phyloP scores from a whole-genome alignment of 2,888 invertebrate species.

The Cataglyphis rosenhaueri region DNA sequence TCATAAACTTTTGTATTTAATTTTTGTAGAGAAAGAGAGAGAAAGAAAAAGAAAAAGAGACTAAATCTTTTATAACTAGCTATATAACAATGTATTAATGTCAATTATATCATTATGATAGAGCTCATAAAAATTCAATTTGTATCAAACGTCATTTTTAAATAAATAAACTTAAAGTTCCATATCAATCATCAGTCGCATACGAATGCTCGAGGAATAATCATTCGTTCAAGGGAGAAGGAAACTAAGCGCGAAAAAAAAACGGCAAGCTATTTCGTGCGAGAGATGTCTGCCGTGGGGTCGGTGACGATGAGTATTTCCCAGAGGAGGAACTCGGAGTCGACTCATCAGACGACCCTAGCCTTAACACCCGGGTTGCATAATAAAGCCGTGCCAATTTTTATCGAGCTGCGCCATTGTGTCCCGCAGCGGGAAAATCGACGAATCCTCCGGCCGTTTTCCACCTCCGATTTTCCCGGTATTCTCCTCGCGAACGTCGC shows the following conservation, averaged over 20 bases:
- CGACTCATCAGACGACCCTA: constrained; percentile 81
- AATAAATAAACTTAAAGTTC: constrained; percentile 3
- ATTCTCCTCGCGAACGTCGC: constrained; percentile 68
- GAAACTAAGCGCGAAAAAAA: constrained; percentile 20
- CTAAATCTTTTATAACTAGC: neutral
- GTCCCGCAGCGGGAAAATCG: constrained; percentile 60
- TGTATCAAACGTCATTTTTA: neutral
- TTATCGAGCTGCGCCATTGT: constrained; percentile 72
- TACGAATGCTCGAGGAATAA: neutral
- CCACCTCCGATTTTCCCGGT: constrained; percentile 62
- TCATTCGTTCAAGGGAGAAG: neutral
- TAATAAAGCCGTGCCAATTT: constrained; percentile 83
- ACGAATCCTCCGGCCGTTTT: constrained; percentile 55
- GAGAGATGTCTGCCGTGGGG: constrained; percentile 44
- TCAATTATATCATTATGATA: neutral
- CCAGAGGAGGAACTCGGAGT: constrained; percentile 80
- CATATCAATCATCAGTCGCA: neutral
- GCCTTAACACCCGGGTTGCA: constrained; percentile 78
- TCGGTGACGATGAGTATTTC: constrained; percentile 81
- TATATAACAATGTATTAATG: neutral
- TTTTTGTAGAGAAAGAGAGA: neutral
- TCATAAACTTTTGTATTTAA: neutral
- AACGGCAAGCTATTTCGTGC: constrained; percentile 39
- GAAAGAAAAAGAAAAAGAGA: too few species aligned
- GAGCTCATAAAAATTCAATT: constrained; percentile 26